Evolutionary conservation across 2,888 invertebrate species (phyloP).

Genomic region (Oeneis ivallda): DNA sequence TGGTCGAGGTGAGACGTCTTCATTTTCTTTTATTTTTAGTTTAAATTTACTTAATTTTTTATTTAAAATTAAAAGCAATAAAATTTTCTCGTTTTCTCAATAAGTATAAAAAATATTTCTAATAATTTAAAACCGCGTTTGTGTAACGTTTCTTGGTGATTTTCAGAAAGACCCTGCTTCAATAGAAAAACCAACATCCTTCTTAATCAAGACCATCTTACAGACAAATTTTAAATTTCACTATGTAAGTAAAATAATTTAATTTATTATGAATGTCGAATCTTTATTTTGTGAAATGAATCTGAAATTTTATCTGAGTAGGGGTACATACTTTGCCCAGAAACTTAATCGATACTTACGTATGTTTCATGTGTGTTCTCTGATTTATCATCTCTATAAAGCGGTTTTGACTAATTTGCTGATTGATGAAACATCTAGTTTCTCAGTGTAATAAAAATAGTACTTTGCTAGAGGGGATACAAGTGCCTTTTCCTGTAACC

Average conservation of each 20-base stretch:
- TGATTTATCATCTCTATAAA: background rate
- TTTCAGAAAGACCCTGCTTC: conserved; percentile 73
- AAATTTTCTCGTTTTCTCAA: background rate
- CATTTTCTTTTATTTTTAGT: background rate
- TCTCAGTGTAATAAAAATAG: too few species aligned
- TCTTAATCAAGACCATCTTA: conserved; percentile 56
- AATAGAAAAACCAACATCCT: conserved; percentile 48
- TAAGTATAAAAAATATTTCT: background rate
- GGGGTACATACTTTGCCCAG: background rate
- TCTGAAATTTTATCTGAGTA: background rate
- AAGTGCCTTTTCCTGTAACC: too few species aligned
- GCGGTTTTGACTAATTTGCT: too few species aligned
- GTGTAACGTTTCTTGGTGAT: background rate
- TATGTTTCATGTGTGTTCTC: background rate
- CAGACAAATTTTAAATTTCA: conserved; percentile 45
- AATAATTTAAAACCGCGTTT: background rate
- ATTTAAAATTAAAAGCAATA: background rate
- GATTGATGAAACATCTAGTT: too few species aligned
- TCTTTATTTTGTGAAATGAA: conserved; percentile 12
- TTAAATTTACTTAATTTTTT: conserved; percentile 17
- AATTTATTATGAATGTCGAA: conserved; percentile 14
- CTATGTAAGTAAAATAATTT: conserved; percentile 61
- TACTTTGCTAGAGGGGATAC: too few species aligned
- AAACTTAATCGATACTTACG: background rate
- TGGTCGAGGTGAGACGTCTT: conserved; percentile 73